Conservation (phyloP, 92 coral and sea anemone genomes). For the Bergia puertoricense region DNA sequence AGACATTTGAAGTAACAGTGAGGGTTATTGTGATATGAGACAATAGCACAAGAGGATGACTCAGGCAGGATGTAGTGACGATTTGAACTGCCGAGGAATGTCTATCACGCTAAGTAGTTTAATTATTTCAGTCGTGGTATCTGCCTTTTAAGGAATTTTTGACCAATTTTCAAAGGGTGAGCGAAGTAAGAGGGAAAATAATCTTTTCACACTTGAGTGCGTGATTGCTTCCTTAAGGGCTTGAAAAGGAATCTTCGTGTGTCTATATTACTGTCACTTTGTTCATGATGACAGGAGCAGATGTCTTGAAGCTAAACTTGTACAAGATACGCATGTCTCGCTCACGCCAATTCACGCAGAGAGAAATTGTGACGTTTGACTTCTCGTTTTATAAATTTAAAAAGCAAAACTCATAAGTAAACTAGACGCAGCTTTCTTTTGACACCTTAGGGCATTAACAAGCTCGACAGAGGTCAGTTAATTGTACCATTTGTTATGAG, state of each 20-base stretch:
- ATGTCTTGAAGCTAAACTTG: neutral
- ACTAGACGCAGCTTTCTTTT: neutral
- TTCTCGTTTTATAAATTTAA: neutral
- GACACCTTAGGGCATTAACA: neutral
- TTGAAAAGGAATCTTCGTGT: neutral
- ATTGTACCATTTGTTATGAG: neutral
- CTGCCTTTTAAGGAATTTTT: slow-evolving; percentile 31
- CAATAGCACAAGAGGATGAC: neutral
- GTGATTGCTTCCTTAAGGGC: neutral
- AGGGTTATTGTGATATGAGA: neutral
- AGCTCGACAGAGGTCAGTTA: neutral
- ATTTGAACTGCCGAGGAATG: slow-evolving; percentile 7
- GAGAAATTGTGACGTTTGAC: neutral
- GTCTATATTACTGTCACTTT: neutral
- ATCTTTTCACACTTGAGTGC: neutral
- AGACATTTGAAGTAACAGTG: neutral
- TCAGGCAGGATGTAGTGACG: neutral
- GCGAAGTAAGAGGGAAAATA: neutral
- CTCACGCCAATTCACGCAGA: neutral
- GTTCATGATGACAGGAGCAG: neutral
- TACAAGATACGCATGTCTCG: slow-evolving; percentile 1
- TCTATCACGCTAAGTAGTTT: neutral
- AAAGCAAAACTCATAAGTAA: neutral
- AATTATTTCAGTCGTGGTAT: slow-evolving; percentile 10
- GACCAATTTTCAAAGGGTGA: neutral